Evolutionary conservation across 2,113 vertebrate species (phyloP), one percentile per base, ranked within the genome.

Genomic region (Ceyx margarethae): DNA sequence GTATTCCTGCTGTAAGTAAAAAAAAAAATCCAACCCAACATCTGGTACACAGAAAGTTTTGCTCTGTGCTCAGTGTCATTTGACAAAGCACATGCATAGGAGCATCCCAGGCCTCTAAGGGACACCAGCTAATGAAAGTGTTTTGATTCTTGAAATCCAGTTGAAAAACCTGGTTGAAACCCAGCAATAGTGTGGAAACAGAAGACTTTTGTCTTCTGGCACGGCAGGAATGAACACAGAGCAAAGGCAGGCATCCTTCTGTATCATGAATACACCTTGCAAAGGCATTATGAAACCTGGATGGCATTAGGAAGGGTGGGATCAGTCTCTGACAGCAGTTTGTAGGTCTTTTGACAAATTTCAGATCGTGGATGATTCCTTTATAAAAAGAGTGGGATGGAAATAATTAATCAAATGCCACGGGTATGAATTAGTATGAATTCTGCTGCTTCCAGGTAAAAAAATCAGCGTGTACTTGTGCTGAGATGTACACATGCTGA

Each of bases 51-150:
- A 31, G 67, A 61, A 77, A 57, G 9, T 8, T 91, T 84, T 81
- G 8, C 19, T 80, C 23, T 64, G 43, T 25, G 37, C 56, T 80
- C 56, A 7, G 15, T 72, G 40, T 73, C 29, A 10, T 29, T 54
- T 0, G 1, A 23, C 31, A 82, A 62, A 26, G 10, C 53, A 21
- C 0, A 0, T 28, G 22, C 10, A 25, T 58, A 61, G 40, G 20
- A 67, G 35, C 10, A 13, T 60, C 74, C 46, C 13, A 78, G 46
- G 45, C 20, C 42, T 56, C 10, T 0, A 62, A 90, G 13, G 35
- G 58, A 35, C 23, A 23, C 61, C 16, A 81, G 57, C 22, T 66
- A 67, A 22, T 35, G 51, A 46, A 46, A 74, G 9, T 64, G 3
- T 35, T 77, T 50, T 76, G 51, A 11, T 64, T 85, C 51, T 42